Percentiles rank a stretch among this genome's conserved stretches.
Conservation (phyloP, 1,140 invertebrate genomes). For the Batillaria attramentaria region DNA sequence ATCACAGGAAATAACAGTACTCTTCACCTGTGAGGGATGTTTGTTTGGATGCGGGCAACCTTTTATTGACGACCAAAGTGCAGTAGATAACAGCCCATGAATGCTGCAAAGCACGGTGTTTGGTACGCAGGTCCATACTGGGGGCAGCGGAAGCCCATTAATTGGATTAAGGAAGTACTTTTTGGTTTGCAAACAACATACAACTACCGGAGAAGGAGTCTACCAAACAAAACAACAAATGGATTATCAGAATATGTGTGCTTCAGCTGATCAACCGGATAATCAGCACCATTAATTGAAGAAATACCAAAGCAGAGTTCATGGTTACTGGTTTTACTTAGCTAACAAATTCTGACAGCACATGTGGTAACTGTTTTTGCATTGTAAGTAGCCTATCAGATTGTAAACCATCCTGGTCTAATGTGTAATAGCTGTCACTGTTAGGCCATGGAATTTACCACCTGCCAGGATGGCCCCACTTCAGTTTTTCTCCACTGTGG, state of each 20-base stretch:
- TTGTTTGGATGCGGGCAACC: not conserved
- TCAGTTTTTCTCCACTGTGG: no score
- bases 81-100: no score
- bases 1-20: no score
- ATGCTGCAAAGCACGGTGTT: not conserved
- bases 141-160: not conserved
- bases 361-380: not conserved
- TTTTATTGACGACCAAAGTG: not conserved
- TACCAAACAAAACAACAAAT: not conserved
- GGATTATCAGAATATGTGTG: not conserved
- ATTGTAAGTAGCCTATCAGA: not conserved
- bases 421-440: no score
- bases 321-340: not conserved
- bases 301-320: not conserved
- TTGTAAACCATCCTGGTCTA: no score
- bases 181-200: not conserved
- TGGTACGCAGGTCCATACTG: not conserved
- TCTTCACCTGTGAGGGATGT: not conserved
- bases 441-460: no score
- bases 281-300: no score
- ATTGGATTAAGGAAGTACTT: not conserved
- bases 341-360: not conserved
- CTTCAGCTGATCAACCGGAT: not conserved
- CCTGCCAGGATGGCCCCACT: no score
- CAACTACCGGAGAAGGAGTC: not conserved